Evolutionary conservation across 2,888 invertebrate species (phyloP).

Genomic region (Lapara coniferarum): DNA sequence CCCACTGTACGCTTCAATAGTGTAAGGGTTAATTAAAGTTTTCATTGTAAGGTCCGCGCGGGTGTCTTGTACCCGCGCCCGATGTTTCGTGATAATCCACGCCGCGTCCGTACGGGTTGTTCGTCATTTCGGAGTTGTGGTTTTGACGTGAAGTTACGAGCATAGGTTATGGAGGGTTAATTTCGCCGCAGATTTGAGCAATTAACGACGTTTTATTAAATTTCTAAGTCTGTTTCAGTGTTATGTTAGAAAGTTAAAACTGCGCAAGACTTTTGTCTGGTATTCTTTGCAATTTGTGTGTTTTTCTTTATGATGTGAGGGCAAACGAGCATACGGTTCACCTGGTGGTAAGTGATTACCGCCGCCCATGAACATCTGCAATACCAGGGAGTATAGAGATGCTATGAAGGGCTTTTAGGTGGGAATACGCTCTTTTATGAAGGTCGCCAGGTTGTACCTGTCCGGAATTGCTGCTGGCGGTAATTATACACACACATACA

Average conservation of each 20-base stretch:
- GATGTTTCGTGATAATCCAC: conserved; percentile 15
- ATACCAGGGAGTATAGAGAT: no score
- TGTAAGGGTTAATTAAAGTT: conserved; percentile 40
- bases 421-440: no score
- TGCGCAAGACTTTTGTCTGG: not conserved
- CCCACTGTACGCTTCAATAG: conserved; percentile 39
- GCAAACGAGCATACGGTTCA: no score
- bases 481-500: no score
- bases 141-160: not conserved
- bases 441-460: no score
- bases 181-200: not conserved
- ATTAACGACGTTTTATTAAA: not conserved
- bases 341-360: no score
- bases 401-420: no score
- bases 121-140: conserved; percentile 4
- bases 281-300: not conserved
- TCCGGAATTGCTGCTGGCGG: no score
- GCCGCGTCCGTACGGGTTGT: conserved; percentile 3
- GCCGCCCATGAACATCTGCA: no score
- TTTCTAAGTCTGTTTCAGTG: not conserved
- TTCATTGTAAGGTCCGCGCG: conserved; percentile 36
- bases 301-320: not conserved
- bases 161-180: not conserved
- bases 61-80: conserved; percentile 9
- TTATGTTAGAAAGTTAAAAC: not conserved